Base-by-base conservation (phyloP, 2,797 vertebrate genomes). In the Neomorphus geoffroyi region DNA sequence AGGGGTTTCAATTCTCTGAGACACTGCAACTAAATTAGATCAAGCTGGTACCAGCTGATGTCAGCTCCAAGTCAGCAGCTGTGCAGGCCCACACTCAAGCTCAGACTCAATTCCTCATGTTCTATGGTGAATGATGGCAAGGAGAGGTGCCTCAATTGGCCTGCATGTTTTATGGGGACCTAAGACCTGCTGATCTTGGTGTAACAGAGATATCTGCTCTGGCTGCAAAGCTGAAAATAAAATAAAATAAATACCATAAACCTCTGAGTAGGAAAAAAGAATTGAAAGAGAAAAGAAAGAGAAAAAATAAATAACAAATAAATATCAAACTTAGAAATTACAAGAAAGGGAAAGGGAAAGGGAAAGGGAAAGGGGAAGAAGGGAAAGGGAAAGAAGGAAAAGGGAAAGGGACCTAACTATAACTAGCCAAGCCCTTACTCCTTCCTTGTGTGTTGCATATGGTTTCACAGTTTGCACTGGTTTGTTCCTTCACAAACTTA, bases 351-450 rank as follows among this genome's bases (percentile, higher is more conserved):
- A 15, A 12, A 24, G 28, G 3, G 27, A 7, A n/a, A 6, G 1
- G 4, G 33, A 26, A 19, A 3, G 10, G 3, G 8, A 12, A 18
- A 33, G 2, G 4, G 10, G 27, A 12, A 16, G 0, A 14, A 41
- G 0, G 1, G 11, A 13, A 19, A 43, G 5, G 21, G 10, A 23
- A 11, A 23, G 11, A 23, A 24, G 22, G 11, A 3, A 35, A n/a
- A 27, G 22, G 5, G 51, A 37, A 50, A 50, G 9, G 19, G 17
- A 54, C 1, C 21, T 54, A 15, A 28, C 26, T 79, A 67, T n/a
- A n/a, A 35, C 11, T 32, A 61, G 19, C 19, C 72, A 67, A 48
- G 19, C 35, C 19, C 37, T 66, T 67, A 37, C 7, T 66, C 67
- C 39, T 53, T 53, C 18, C 7, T 60, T 43, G 5, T 56, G 48